Conservation (phyloP, 2,888 invertebrate genomes). For the Drosophila glabriapex region DNA sequence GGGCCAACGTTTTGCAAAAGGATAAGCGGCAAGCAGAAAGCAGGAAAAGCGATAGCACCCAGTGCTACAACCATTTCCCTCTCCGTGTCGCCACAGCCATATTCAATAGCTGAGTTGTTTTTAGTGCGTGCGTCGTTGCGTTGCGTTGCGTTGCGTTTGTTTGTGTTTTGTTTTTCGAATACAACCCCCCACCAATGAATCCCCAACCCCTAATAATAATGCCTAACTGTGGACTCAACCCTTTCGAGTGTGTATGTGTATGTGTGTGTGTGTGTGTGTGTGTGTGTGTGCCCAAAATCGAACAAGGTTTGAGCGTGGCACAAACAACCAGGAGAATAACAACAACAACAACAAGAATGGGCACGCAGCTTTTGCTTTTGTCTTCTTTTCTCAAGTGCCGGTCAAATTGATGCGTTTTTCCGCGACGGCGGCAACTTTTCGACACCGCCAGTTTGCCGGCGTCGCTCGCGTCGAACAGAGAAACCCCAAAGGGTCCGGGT, state of each 20-base stretch:
- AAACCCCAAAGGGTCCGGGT: constrained; percentile 43
- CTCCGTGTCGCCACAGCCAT: not conserved
- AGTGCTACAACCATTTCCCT: constrained; percentile 14
- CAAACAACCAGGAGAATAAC: constrained; percentile 47
- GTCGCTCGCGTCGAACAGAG: constrained; percentile 66
- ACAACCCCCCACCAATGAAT: constrained; percentile 7
- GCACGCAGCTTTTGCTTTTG: constrained; percentile 77
- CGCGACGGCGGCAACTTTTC: constrained; percentile 63
- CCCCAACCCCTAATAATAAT: constrained; percentile 34
- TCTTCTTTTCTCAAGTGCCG: constrained; percentile 73
- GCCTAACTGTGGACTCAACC: constrained; percentile 44
- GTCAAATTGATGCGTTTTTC: constrained; percentile 78
- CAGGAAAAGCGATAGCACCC: constrained; percentile 28
- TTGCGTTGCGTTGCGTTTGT: constrained; percentile 45
- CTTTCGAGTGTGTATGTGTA: constrained; percentile 42
- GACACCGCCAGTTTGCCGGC: constrained; percentile 69
- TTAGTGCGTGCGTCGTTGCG: constrained; percentile 53
- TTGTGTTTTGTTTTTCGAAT: constrained; percentile 39
- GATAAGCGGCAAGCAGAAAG: constrained; percentile 2
- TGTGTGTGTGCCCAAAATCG: constrained; percentile 51
- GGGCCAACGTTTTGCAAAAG: constrained; percentile 5
- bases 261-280: constrained; percentile 2
- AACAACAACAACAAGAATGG: constrained; percentile 42
- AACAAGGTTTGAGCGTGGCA: constrained; percentile 67
- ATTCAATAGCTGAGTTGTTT: constrained; percentile 48